These are phyloP conservation scores for Lottia gigantea DNA, from an alignment of 2,888 invertebrate genomes.

Conservation along the genomic window DNA sequence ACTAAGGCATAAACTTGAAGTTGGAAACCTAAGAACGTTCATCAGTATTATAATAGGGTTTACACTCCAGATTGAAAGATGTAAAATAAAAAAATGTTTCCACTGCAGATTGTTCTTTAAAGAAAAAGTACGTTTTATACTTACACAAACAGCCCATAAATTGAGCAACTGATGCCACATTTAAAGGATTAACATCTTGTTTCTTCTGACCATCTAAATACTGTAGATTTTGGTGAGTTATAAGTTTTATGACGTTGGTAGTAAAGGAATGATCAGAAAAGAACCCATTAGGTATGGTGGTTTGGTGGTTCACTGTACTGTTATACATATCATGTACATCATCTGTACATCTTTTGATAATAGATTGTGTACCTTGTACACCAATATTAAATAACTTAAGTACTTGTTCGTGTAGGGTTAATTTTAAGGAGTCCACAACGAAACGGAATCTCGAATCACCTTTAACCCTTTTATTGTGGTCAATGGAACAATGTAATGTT, in stretches of 20 bases:
- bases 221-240: constrained; percentile 12
- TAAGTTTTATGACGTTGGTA: constrained; percentile 12
- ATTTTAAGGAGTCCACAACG: constrained; percentile 13
- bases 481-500: constrained; percentile 14
- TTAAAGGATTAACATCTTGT: constrained; percentile 13
- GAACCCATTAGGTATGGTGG: neutral
- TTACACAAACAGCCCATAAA: constrained; percentile 19
- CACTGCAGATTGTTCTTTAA: neutral
- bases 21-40: no score
- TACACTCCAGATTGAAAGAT: no score
- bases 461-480: neutral
- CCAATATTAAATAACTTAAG: constrained; percentile 17
- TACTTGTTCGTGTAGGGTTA: constrained; percentile 14
- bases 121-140: neutral
- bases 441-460: constrained; percentile 8
- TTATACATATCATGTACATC: constrained; percentile 14
- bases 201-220: constrained; percentile 16
- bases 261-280: constrained; percentile 13
- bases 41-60: no score
- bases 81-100: no score
- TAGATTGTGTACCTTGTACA: constrained; percentile 10
- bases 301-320: constrained; percentile 12
- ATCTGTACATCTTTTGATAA: constrained; percentile 17
- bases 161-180: constrained; percentile 11
- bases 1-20: no score